These are phyloP conservation scores for Metopolophium dirhodum DNA, from an alignment of 1,140 invertebrate species.

Conservation along the genomic window DNA sequence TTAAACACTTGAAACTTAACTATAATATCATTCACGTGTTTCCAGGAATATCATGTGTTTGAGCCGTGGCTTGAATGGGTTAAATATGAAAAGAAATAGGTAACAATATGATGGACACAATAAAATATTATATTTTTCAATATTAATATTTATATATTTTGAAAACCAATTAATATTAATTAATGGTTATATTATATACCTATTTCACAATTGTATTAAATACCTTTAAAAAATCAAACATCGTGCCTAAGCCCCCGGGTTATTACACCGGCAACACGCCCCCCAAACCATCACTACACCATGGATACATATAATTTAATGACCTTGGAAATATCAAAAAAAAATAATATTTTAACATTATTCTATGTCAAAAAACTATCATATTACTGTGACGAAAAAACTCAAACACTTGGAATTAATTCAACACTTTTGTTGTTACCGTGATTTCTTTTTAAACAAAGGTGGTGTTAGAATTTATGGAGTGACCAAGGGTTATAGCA, in stretches of 20 bases:
- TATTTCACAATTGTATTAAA: neutral
- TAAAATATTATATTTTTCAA: neutral
- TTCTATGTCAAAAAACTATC: neutral
- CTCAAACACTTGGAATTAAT: neutral
- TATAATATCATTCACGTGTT: neutral
- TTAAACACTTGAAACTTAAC: neutral
- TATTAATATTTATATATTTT: neutral
- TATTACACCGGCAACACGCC: neutral
- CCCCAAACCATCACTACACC: neutral
- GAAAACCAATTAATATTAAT: neutral
- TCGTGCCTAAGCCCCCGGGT: neutral
- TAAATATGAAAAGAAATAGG: neutral
- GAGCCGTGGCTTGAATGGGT: too few species aligned
- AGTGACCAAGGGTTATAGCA: neutral
- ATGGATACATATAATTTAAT: neutral
- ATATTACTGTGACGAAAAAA: neutral
- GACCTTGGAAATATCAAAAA: too few species aligned
- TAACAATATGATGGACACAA: neutral
- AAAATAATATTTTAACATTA: neutral
- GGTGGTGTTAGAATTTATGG: neutral
- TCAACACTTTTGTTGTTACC: neutral
- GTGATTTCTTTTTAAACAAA: neutral
- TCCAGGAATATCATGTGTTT: too few species aligned
- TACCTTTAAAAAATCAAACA: neutral
- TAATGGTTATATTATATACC: neutral